Evolutionary conservation across 2,888 invertebrate genomes (phyloP), one percentile per base, ranked within the genome.

Genomic region (Lasioglossum lativentre): DNA sequence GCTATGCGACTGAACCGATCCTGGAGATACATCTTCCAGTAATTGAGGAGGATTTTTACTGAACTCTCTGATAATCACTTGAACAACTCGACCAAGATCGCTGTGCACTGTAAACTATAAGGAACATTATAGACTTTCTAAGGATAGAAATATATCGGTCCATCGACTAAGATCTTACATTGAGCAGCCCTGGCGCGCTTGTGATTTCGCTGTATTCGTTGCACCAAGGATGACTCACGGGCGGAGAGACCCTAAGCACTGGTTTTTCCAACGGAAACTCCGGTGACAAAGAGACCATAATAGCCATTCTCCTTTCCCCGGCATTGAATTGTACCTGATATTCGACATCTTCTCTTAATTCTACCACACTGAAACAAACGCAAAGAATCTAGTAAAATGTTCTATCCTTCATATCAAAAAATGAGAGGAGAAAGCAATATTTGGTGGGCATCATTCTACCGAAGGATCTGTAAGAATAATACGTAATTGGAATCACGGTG

Each of bases 251-350:
- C 92, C 96, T 96, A 84, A 98, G 96, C 40, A 96, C 95, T 10
- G 98, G 98, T 93, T 97, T 97, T 90, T 97, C 97, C 93, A 96
- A 96, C 23, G 98, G 98, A 95, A 98, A 98, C 85, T 97, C 97
- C 3, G 96, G 96, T 30, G 96, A 96, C 80, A 98, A 93, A 34
- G 96, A 95, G 38, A 98, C 97, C 93, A 96, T 96, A 87, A 98
- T 95, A 82, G 96, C 96, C 95, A 98, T 96, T 92, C 96, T 96
- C 91, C 96, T 96, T 30, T 96, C 96, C 40, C 97, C 97, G 66
- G 97, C 96, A 63, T 95, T 95, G 91, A 98, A 98, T 91, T 97
- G 96, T 1, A 98, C 96, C 90, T 97, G 96, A 93, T 98, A 98
- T 93, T 98, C 97, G 0, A 96, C 96, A 92, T 97, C 97, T 94